Base-by-base conservation (phyloP, 2,888 invertebrate genomes). In the Pandemis heparana region DNA sequence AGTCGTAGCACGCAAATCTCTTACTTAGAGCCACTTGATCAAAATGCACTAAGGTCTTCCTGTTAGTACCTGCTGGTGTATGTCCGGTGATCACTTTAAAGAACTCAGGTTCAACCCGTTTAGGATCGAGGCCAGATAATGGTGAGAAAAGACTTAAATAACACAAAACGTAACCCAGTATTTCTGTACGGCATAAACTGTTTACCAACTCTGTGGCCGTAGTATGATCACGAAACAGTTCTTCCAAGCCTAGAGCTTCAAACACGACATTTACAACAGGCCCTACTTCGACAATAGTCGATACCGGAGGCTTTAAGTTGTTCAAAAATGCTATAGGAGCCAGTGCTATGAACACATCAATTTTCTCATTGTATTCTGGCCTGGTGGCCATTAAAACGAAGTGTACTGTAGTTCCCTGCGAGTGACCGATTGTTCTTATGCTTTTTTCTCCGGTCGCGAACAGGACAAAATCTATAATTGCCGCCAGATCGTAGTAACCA, bases 21-120 rank as follows among this genome's bases (percentile, higher is more conserved):
- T 77, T 79, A 0, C 76, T 77, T 1, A 59, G 14, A 3, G 80
- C 74, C 9, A 87, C 77, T 75, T 90, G 89, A 4, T 76, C 71
- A 23, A 79, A 82, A 73, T 91, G 90, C 1, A 82, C 67, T 9
- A 88, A 61, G 60, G 84, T 87, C 75, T 82, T 89, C 12, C 80
- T 77, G 0, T 87, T 87, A 1, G 83, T 83, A 0, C 87, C 85
- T 0, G 84, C 80, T 0, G 89, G 89, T 38, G 80, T 84, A 64
- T 88, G 86, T 1, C 79, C 81, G 0, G 81, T 3, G 0, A 83
- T 65, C 0, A 78, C 46, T 0, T 78, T 71, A 3, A 78, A 76
- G 69, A 86, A 88, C 0, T 75, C 75, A 0, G 76, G 79, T 12
- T 86, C 86, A 1, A 88, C 76, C 14, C 84, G 79, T 0, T 71